Evolutionary conservation across 1,140 invertebrate species (phyloP).

Genomic region (Drosophila sp.): DNA sequence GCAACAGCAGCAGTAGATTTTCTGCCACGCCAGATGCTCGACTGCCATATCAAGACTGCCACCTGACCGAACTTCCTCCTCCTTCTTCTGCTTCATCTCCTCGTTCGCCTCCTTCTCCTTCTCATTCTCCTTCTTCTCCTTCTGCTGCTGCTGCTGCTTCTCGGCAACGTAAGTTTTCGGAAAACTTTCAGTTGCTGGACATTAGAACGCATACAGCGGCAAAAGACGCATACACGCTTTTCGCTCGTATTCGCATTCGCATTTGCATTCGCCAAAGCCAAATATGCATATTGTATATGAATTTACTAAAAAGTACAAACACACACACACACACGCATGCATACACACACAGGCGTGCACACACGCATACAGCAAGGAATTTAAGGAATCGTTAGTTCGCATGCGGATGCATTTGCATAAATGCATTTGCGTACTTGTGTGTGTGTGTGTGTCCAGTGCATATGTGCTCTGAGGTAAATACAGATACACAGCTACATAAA

Average conservation of each 20-base stretch:
- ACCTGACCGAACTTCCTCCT: constrained; percentile 39
- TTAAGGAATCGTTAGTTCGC: constrained; percentile 66
- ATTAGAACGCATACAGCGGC: constrained; percentile 53
- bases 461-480: constrained; percentile 13
- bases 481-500: constrained; percentile 10
- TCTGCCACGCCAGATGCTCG: constrained; percentile 57
- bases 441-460: constrained; percentile 26
- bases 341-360: constrained; percentile 34
- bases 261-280: constrained; percentile 40
- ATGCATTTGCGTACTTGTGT: constrained; percentile 46
- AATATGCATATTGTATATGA: constrained; percentile 79
- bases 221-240: constrained; percentile 19
- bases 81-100: neutral
- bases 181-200: constrained; percentile 71
- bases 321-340: constrained; percentile 37
- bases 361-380: constrained; percentile 42
- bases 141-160: neutral
- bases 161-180: constrained; percentile 48
- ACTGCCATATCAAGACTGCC: constrained; percentile 66
- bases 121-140: neutral
- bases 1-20: constrained; percentile 56
- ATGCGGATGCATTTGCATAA: constrained; percentile 64
- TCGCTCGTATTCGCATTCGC: constrained; percentile 42
- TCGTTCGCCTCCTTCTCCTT: neutral
- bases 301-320: constrained; percentile 50